phyloP scores from a whole-genome alignment of 2,888 invertebrate genomes.

The Lochmaea capreae region DNA sequence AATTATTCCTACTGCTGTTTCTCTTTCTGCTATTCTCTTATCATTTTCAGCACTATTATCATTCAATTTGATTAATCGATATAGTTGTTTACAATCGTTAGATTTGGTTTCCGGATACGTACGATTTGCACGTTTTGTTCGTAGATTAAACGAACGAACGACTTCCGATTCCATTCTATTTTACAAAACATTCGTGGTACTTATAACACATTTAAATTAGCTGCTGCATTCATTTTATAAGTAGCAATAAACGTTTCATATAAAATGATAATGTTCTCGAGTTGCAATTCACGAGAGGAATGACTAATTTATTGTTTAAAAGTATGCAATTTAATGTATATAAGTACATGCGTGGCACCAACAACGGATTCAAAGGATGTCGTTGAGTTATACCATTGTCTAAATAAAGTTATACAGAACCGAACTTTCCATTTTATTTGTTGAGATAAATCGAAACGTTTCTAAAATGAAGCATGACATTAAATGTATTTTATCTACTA shows the following conservation, averaged over 20 bases:
- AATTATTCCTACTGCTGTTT: not conserved
- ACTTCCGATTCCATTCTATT: slow-evolving; percentile 4
- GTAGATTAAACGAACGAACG: not conserved
- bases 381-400: no score
- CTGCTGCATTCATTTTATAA: not conserved
- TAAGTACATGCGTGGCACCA: slow-evolving; percentile 13
- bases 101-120: not conserved
- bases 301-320: slow-evolving; percentile 28
- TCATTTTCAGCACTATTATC: not conserved
- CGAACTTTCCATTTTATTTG: not conserved
- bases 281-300: slow-evolving; percentile 1
- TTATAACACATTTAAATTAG: slow-evolving; percentile 3
- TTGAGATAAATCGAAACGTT: not conserved
- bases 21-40: not conserved
- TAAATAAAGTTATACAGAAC: no score
- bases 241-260: slow-evolving; percentile 3
- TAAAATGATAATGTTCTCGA: slow-evolving; percentile 22
- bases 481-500: no score
- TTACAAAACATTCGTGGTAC: not conserved
- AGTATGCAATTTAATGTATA: slow-evolving; percentile 15
- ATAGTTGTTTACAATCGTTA: not conserved
- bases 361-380: slow-evolving; percentile 20
- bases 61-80: not conserved
- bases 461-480: no score
- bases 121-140: not conserved